These are phyloP conservation scores for Mirounga angustirostris DNA, from an alignment of 2,113 vertebrate genomes.

Conservation along the genomic window DNA sequence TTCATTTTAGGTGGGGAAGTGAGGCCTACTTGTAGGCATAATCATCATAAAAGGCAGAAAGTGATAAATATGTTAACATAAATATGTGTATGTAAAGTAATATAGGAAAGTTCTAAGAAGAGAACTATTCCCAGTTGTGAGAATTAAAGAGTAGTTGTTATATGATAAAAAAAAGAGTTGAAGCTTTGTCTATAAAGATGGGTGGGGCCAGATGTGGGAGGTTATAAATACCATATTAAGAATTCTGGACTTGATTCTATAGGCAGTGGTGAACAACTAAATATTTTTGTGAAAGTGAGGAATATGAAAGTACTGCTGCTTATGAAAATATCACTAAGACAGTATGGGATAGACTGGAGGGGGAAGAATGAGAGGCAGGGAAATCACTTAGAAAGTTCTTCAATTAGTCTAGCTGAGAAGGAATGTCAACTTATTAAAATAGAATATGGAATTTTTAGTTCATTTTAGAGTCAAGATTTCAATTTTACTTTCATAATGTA, in stretches of 20 bases:
- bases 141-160: background rate
- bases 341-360: background rate
- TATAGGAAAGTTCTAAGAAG: background rate
- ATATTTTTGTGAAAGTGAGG: background rate
- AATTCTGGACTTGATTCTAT: background rate
- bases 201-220: background rate
- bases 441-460: background rate
- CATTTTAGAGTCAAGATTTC: background rate
- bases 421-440: background rate
- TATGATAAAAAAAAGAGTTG: background rate
- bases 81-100: background rate
- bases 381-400: conserved; percentile 8
- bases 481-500: background rate
- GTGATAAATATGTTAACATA: background rate
- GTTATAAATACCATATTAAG: background rate
- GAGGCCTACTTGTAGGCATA: background rate
- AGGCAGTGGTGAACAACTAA: background rate
- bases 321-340: background rate
- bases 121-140: background rate
- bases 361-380: background rate
- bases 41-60: background rate
- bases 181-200: background rate
- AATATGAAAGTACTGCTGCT: background rate
- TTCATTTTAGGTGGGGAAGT: background rate
- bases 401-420: background rate